These are phyloP conservation scores for Sterna hirundo DNA, from an alignment of 2,113 vertebrate species.

Conservation along the genomic window DNA sequence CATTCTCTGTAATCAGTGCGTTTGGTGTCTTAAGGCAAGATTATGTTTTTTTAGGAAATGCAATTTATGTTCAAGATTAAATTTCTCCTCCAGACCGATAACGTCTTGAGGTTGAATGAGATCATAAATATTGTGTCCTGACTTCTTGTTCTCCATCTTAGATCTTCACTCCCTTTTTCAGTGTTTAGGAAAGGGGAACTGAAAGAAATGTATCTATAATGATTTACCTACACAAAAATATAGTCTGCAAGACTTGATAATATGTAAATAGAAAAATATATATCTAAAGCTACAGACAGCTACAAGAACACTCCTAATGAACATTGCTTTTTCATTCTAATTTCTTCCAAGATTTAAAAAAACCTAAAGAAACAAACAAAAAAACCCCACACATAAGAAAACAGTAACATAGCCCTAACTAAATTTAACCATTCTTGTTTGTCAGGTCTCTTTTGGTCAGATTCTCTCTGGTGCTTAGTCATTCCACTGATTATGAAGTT, in stretches of 20 bases:
- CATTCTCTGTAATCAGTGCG: conserved; percentile 83
- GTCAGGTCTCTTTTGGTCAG: not conserved
- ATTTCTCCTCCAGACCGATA: conserved; percentile 80
- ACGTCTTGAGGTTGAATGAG: conserved; percentile 73
- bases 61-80: conserved; percentile 83
- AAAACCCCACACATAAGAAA: not conserved
- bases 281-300: not conserved
- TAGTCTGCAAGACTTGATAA: not conserved
- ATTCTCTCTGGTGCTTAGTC: not conserved
- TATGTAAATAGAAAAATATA: not conserved
- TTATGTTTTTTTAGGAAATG: conserved; percentile 86
- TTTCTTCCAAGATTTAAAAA: not conserved
- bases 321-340: not conserved
- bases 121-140: conserved; percentile 74
- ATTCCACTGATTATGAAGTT: not conserved
- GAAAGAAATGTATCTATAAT: not conserved
- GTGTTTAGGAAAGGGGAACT: not conserved
- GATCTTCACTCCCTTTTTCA: conserved; percentile 35
- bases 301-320: not conserved
- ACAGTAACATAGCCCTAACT: not conserved
- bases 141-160: conserved; percentile 58
- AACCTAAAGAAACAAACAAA: not conserved
- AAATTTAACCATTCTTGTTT: not conserved
- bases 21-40: conserved; percentile 85
- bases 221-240: not conserved